These are phyloP conservation scores for Xenus cinereus DNA, from an alignment of 2,113 vertebrate genomes.

Conservation along the genomic window DNA sequence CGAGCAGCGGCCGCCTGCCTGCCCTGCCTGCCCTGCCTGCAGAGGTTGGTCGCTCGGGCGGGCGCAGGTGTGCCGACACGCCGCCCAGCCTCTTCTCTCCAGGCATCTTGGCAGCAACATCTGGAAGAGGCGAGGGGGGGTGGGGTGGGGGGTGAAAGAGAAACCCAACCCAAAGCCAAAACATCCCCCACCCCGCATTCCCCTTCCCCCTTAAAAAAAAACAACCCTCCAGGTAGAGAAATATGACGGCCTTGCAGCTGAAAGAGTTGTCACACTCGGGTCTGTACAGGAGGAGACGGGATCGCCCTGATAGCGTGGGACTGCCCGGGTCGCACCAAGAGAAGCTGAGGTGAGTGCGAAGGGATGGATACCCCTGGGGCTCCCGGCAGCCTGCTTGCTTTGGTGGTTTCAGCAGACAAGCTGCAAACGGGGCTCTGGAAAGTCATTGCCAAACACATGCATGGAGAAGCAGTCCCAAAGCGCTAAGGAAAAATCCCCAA, in stretches of 20 bases:
- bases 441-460: neutral
- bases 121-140: neutral
- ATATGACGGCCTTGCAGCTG: conserved; percentile 87
- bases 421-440: neutral
- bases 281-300: conserved; percentile 90
- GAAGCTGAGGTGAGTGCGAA: conserved; percentile 81
- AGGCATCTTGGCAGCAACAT: conserved; percentile 47
- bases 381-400: neutral
- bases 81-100: neutral
- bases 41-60: conserved; percentile 32
- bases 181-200: neutral
- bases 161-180: conserved; percentile 18
- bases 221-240: conserved; percentile 38
- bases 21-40: conserved; percentile 14
- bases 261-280: conserved; percentile 92
- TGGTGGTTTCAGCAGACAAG: neutral
- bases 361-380: neutral
- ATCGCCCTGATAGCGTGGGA: conserved; percentile 87
- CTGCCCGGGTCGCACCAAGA: conserved; percentile 68
- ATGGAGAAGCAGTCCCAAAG: neutral
- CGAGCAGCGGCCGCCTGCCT: conserved; percentile 33
- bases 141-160: neutral
- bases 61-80: conserved; percentile 74
- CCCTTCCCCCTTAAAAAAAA: neutral
- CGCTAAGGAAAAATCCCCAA: accelerated